Evolutionary conservation across 2,888 invertebrate genomes (phyloP).

Genomic region (Tinea pellionella): DNA sequence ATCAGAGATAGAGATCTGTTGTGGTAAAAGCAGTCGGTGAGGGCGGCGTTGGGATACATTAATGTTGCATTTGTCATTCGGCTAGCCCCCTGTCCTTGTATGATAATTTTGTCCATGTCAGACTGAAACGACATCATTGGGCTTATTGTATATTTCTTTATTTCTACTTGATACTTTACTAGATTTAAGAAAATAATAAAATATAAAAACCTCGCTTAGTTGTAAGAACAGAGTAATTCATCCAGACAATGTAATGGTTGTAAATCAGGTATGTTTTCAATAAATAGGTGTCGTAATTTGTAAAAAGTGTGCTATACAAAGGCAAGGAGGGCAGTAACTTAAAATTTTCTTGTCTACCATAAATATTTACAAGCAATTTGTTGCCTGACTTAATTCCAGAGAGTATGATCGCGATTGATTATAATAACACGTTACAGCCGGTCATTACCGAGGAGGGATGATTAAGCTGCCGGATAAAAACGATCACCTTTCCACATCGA

Average conservation of each 20-base stretch:
- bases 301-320: not conserved
- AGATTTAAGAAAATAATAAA: too few species aligned
- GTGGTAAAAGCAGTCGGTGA: conserved; percentile 8
- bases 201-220: not conserved
- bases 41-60: conserved; percentile 19
- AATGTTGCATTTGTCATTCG: conserved; percentile 30
- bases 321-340: not conserved
- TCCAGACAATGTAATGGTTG: not conserved
- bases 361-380: conserved; percentile 5
- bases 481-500: not conserved
- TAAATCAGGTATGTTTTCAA: not conserved
- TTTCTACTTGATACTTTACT: not conserved
- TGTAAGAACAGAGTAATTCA: not conserved
- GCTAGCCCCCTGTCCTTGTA: conserved; percentile 20
- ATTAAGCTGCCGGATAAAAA: conserved; percentile 1
- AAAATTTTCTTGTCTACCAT: conserved; percentile 2
- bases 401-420: not conserved
- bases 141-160: not conserved
- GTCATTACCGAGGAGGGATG: conserved; percentile 3
- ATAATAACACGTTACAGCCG: not conserved
- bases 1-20: conserved; percentile 13
- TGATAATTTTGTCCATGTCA: conserved; percentile 24
- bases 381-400: not conserved
- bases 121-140: conserved; percentile 6
- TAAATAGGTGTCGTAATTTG: not conserved